Evolutionary conservation across 2,888 invertebrate species (phyloP).

Genomic region (Lottia scabra): DNA sequence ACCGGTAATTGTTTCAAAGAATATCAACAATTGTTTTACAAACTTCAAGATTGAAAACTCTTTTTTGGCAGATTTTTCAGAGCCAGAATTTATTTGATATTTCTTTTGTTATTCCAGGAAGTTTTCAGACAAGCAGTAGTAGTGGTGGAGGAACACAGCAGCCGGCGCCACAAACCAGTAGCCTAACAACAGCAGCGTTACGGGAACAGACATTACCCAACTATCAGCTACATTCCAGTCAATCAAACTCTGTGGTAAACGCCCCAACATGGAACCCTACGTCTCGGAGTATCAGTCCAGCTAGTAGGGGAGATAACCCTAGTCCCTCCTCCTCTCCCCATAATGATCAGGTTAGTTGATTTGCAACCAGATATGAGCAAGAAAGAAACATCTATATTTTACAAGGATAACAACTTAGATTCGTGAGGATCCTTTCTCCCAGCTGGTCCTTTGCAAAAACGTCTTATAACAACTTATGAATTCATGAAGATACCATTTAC

Average conservation of each 20-base stretch:
- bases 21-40: no score
- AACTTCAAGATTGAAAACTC: no score
- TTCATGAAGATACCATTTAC: no score
- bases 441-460: no score
- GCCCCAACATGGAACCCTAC: slow-evolving; percentile 39
- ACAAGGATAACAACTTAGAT: no score
- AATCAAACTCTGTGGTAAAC: slow-evolving; percentile 35
- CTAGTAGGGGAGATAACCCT: slow-evolving; percentile 16
- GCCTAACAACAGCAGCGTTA: slow-evolving; percentile 46
- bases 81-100: no score
- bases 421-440: no score
- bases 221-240: slow-evolving; percentile 30
- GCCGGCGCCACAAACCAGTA: slow-evolving; percentile 36
- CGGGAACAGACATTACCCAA: slow-evolving; percentile 30
- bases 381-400: no score
- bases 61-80: no score
- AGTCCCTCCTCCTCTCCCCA: slow-evolving; percentile 33
- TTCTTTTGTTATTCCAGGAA: not conserved
- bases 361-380: no score
- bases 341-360: slow-evolving; percentile 20
- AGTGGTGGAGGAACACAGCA: not conserved
- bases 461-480: no score
- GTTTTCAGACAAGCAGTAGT: not conserved
- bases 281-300: slow-evolving; percentile 42
- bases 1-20: no score